Conservation (phyloP, 2,113 vertebrate genomes). For the Raja brachyura region DNA sequence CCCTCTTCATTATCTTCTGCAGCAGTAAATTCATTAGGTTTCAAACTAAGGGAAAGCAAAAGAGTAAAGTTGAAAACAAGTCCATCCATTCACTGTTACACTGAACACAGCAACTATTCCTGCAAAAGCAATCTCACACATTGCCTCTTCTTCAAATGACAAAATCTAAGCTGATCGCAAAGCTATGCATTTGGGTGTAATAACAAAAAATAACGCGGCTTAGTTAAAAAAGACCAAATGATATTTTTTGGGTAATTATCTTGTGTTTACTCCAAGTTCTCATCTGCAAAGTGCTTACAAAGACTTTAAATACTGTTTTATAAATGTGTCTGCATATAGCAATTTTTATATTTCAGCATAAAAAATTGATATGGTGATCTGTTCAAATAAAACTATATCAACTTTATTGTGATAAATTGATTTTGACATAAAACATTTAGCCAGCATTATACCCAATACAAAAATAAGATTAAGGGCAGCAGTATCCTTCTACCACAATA, state of each 20-base stretch:
- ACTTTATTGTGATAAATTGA: not conserved
- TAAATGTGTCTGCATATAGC: not conserved
- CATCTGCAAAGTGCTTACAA: not conserved
- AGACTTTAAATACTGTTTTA: not conserved
- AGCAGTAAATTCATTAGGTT: constrained; percentile 23
- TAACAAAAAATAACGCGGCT: not conserved
- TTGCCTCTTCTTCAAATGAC: not conserved
- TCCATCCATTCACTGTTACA: not conserved
- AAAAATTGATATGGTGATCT: not conserved
- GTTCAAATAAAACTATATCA: not conserved
- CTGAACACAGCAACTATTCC: not conserved
- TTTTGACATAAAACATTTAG: not conserved
- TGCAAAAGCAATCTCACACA: not conserved
- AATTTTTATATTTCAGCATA: not conserved
- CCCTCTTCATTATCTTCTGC: constrained; percentile 23
- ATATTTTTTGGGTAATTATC: not conserved
- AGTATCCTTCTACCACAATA: not conserved
- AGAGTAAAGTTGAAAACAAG: constrained; percentile 9
- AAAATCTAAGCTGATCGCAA: not conserved
- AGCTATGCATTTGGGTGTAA: not conserved
- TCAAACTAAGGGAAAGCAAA: not conserved
- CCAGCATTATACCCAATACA: not conserved
- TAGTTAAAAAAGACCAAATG: not conserved
- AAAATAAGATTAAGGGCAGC: not conserved
- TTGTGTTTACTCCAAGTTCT: not conserved